Evolutionary conservation across 2,888 invertebrate species (phyloP).

Genomic region (Cephus runcator): DNA sequence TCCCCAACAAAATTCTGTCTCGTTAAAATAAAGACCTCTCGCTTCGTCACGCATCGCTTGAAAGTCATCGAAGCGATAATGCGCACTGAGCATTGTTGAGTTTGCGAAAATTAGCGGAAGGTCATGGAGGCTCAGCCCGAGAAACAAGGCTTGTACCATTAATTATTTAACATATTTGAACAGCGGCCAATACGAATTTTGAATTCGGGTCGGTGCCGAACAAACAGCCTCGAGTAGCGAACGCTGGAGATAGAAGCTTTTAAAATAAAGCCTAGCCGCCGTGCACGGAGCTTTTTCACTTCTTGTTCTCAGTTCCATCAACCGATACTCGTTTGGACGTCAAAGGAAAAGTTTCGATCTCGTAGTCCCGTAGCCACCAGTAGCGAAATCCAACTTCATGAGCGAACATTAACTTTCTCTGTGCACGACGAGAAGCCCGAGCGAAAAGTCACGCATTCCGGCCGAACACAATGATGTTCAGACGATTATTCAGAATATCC

Average conservation of each 20-base stretch:
- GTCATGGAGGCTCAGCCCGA: slow-evolving; percentile 12
- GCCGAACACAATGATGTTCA: not conserved
- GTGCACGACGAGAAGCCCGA: not conserved
- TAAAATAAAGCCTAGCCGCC: slow-evolving; percentile 20
- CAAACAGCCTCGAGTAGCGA: slow-evolving; percentile 7
- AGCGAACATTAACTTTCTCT: not conserved
- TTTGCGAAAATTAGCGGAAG: not conserved
- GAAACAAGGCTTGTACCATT: slow-evolving; percentile 24
- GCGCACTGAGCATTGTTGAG: not conserved
- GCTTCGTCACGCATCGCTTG: not conserved
- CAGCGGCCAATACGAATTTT: slow-evolving; percentile 34
- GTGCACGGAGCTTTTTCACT: not conserved
- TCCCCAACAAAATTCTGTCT: not conserved
- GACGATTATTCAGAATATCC: not conserved
- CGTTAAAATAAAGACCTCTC: not conserved
- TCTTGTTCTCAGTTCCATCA: not conserved
- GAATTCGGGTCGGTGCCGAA: slow-evolving; percentile 31
- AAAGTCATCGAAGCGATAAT: not conserved
- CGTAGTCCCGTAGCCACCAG: not conserved
- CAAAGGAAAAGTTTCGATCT: slow-evolving; percentile 15
- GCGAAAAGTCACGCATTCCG: not conserved
- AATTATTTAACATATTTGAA: slow-evolving; percentile 40
- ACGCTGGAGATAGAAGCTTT: not conserved
- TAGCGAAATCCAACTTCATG: not conserved
- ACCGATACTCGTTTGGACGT: not conserved